phyloP scores from a whole-genome alignment of 2,888 invertebrate genomes.

The Heteropelma amictum region DNA sequence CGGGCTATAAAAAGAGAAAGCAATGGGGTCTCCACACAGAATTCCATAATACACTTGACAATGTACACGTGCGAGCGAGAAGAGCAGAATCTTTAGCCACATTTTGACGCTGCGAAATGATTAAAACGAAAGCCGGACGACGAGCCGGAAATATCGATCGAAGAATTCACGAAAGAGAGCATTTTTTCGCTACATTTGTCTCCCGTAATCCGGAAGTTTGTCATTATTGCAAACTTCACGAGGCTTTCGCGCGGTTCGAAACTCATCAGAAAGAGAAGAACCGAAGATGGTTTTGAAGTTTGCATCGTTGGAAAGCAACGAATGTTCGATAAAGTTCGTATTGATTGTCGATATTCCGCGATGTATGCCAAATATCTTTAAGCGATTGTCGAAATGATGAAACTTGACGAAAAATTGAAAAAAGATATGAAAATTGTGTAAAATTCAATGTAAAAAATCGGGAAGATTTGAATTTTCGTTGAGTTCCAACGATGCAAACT shows the following conservation, averaged over 20 bases:
- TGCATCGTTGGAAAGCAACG: background rate
- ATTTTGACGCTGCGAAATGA: background rate
- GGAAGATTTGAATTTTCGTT: background rate
- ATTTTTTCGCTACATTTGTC: too few species aligned
- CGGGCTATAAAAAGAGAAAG: conserved; percentile 75
- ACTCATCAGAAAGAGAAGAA: too few species aligned
- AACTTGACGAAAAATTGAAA: too few species aligned
- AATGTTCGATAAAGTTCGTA: too few species aligned
- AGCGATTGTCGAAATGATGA: background rate
- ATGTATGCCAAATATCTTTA: too few species aligned
- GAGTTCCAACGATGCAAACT: background rate
- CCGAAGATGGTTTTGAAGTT: background rate
- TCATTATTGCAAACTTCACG: too few species aligned
- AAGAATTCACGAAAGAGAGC: background rate
- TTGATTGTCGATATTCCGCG: too few species aligned
- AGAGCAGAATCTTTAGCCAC: conserved; percentile 4
- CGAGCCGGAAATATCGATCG: background rate
- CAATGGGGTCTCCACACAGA: conserved; percentile 43
- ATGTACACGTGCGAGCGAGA: conserved; percentile 20
- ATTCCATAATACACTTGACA: conserved; percentile 34
- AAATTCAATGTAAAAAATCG: background rate
- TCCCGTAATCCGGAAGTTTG: too few species aligned
- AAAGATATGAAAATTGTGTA: background rate
- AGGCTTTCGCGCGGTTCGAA: too few species aligned
- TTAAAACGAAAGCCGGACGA: too few species aligned